These are phyloP conservation scores for Drosophila neonasuta DNA, from an alignment of 2,888 invertebrate species.

Conservation along the genomic window DNA sequence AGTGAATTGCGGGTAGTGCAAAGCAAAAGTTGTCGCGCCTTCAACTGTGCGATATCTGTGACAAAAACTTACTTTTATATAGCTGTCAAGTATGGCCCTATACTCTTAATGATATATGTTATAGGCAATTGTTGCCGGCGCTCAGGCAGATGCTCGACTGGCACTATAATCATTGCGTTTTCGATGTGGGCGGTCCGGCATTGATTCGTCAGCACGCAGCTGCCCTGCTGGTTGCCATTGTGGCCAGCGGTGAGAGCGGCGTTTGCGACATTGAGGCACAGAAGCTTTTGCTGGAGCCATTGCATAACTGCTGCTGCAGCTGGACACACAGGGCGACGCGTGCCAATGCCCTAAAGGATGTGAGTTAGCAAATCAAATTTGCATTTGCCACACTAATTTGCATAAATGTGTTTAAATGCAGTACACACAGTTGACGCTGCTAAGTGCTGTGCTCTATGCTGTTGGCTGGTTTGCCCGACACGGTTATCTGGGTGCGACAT, in stretches of 20 bases:
- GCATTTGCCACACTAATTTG: not conserved
- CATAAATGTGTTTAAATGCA: conserved; percentile 28
- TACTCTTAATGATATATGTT: conserved; percentile 10
- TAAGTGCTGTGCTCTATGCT: conserved; percentile 76
- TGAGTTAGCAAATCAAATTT: conserved; percentile 32
- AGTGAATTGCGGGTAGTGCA: not conserved
- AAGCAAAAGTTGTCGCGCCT: conserved; percentile 2
- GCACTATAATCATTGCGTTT: conserved; percentile 81
- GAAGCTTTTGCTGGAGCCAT: conserved; percentile 66
- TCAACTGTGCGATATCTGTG: conserved; percentile 39
- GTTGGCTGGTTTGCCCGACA: conserved; percentile 72
- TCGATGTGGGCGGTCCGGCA: conserved; percentile 79
- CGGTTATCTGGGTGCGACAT: conserved; percentile 43
- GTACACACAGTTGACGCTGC: conserved; percentile 81
- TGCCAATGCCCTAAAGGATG: conserved; percentile 71
- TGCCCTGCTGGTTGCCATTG: conserved; percentile 77
- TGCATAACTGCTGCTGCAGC: conserved; percentile 80
- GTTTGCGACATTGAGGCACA: conserved; percentile 72
- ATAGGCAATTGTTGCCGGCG: conserved; percentile 80
- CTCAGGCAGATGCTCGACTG: conserved; percentile 81
- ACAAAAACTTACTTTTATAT: conserved; percentile 58
- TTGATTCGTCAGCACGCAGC: conserved; percentile 82
- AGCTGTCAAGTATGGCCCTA: conserved; percentile 15
- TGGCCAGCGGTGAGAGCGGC: conserved; percentile 71
- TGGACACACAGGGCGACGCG: conserved; percentile 80